Base-by-base conservation (phyloP, 2,113 vertebrate species). In the Motacilla alba region DNA sequence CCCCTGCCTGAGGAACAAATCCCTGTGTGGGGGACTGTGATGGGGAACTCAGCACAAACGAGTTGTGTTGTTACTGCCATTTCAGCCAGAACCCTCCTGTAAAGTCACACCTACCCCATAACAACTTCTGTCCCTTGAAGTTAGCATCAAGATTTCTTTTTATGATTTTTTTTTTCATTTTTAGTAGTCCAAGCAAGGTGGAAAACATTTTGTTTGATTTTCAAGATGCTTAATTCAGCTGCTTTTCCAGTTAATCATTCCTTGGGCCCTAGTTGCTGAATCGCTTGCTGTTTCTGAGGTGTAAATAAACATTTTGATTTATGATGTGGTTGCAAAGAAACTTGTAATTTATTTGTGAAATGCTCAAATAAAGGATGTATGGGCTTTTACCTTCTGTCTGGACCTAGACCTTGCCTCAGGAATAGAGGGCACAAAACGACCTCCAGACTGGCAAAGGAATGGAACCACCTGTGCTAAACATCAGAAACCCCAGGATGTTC, bases 341-440 rank as follows among this genome's bases (percentile, higher is more conserved):
- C 94, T 92, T 98, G 97, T 97, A 97, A 97, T 96, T 97, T 98
- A 92, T 97, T 97, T 98, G 97, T 97, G 96, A 97, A 96, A 95
- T 94, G 95, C 94, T 97, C 89, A 88, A 96, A 97, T 97, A 97
- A 98, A 98, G 77, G 91, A 94, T 96, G 91, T 92, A 95, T 97
- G 97, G 96, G 96, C 95, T 98, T 97, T 96, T 96, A 91, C 69
- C 52, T 78, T 69, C 63, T 94, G 90, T 94, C 80, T 94, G 84
- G 69, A 66, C 3, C 26, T 91, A 75, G 95, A 89, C 55, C 74
- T 92, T 75, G 35, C 91, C 80, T n/a, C 53, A 59, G 72, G 43
- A 83, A 44, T 8, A 31, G 52, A 78, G 58, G 30, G n/a, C 35
- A 9, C 49, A 52, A 17, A 77, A 27, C 1, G 4, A 62, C 41